Base-by-base conservation (phyloP, 2,888 invertebrate genomes). In the Epinotia demarniana region DNA sequence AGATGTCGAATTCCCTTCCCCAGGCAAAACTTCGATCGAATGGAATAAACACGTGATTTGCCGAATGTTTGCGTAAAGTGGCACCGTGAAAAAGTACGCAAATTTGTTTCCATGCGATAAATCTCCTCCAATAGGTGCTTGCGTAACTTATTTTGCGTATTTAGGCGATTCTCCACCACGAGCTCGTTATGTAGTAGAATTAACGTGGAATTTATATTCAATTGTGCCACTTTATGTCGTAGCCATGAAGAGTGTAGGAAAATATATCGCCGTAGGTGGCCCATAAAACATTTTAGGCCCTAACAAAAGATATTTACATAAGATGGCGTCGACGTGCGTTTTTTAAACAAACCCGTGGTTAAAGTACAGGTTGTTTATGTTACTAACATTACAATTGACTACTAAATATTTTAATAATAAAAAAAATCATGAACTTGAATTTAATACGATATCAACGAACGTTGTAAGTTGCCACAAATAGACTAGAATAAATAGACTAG, bases 61-160 rank as follows among this genome's bases (percentile, higher is more conserved):
- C 60, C 46, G 43, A 75, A 75, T 72, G 71, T 75, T 75, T 72
- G 71, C 71, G 53, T 11, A 61, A 75, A 72, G 75, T 75, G 64
- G 71, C 67, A 33, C 57, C 71, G 27, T 67, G 75, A 72, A 75
- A 75, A 75, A 67, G 75, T 72, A 75, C 75, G 71, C 67, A 75
- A 75, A 75, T 75, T 75, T 72, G 72, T 75, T 72, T 72, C 72
- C 71, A 55, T 46, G 67, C 67, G 23, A 75, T 75, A 75, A 75
- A 75, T 75, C 72, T 72, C 71, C 61, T 46, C 55, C 66, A 72
- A 72, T 75, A 75, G 75, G 72, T 75, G 75, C 62, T 66, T 67
- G 67, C 67, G 75, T 72, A 62, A 75, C 67, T 66, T 75, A 75
- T 75, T 75, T 67, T 75, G 72, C 72, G 72, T 75, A 75, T 75